Percentiles rank a stretch among this genome's conserved stretches.
phyloP scores from a whole-genome alignment of 2,888 invertebrate species.

The Drosophila anceps region DNA sequence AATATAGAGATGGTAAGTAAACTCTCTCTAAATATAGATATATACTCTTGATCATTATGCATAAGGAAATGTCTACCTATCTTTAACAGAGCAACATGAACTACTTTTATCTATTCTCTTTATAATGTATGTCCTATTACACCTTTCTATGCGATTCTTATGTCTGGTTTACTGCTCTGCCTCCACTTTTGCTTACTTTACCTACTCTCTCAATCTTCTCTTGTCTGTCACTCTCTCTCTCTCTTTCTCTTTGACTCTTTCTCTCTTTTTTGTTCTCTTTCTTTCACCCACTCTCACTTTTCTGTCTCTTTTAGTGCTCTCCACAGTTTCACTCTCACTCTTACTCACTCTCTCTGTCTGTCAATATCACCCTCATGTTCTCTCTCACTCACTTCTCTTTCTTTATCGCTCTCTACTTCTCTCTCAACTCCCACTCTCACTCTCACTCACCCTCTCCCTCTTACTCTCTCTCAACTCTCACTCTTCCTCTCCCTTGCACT shows the following conservation, averaged over 20 bases:
- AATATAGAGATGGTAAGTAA: too few relatives aligned
- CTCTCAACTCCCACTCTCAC: background rate
- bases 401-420: background rate
- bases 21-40: too few relatives aligned
- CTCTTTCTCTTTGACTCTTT: too few relatives aligned
- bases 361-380: too few relatives aligned
- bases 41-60: background rate
- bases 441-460: background rate
- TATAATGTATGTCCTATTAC: background rate
- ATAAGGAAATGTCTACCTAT: too few relatives aligned
- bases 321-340: background rate
- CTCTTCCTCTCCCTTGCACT: background rate
- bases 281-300: background rate
- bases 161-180: background rate
- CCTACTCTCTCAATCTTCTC: too few relatives aligned
- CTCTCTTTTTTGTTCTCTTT: background rate
- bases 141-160: background rate
- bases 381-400: too few relatives aligned
- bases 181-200: too few relatives aligned
- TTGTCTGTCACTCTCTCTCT: too few relatives aligned
- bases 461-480: background rate
- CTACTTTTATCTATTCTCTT: background rate
- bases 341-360: too few relatives aligned
- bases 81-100: too few relatives aligned
- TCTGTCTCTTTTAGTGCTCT: background rate